Evolutionary conservation across 2,113 vertebrate species (phyloP).

Genomic region (Labrus mixtus): DNA sequence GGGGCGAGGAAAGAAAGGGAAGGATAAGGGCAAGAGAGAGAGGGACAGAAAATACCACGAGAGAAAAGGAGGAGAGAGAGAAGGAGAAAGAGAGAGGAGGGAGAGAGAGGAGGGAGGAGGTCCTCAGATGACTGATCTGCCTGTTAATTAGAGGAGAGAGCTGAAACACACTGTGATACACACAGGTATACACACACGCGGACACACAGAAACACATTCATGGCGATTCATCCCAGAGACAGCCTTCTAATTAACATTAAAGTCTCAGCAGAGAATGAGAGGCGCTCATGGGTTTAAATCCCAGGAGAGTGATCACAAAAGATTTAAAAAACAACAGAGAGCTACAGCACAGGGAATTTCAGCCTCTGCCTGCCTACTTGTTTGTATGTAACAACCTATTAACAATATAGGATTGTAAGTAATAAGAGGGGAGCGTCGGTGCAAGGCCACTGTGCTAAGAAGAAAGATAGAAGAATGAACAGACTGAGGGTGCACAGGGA

Average conservation of each 20-base stretch:
- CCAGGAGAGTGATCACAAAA: slow-evolving; percentile 66
- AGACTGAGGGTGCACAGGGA: no score
- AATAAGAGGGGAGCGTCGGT: not conserved
- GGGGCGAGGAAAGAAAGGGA: slow-evolving; percentile 19
- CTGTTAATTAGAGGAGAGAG: slow-evolving; percentile 81
- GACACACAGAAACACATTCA: slow-evolving; percentile 71
- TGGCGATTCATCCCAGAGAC: slow-evolving; percentile 72
- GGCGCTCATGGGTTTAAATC: slow-evolving; percentile 75
- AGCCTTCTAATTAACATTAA: slow-evolving; percentile 80
- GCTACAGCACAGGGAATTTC: slow-evolving; percentile 35
- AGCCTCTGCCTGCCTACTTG: slow-evolving; percentile 42
- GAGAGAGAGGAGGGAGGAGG: slow-evolving; percentile 52
- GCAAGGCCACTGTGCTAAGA: not conserved
- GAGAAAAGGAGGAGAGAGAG: slow-evolving; percentile 30
- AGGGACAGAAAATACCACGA: slow-evolving; percentile 19
- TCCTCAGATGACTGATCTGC: slow-evolving; percentile 72
- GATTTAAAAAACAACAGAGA: slow-evolving; percentile 55
- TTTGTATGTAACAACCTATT: slow-evolving; percentile 7
- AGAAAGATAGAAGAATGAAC: no score
- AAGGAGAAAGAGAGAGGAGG: slow-evolving; percentile 33
- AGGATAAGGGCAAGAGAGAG: slow-evolving; percentile 37
- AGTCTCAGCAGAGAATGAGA: slow-evolving; percentile 72
- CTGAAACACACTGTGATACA: slow-evolving; percentile 61
- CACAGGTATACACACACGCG: slow-evolving; percentile 48
- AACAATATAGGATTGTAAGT: not conserved